Evolutionary conservation across 2,797 vertebrate species (phyloP).

Genomic region (Coreius guichenoti): DNA sequence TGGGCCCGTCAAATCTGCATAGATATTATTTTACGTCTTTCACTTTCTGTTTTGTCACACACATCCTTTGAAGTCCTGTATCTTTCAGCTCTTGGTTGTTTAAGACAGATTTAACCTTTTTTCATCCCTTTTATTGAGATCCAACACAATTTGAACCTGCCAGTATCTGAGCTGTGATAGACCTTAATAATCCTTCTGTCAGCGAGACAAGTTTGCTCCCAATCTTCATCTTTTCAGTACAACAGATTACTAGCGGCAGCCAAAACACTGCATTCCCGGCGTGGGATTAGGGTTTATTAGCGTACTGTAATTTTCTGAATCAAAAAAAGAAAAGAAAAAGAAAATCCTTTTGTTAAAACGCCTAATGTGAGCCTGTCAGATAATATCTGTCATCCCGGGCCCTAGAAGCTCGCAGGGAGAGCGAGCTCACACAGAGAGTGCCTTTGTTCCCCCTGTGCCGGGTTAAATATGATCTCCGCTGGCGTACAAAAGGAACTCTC

Average conservation of each 20-base stretch:
- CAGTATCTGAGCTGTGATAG: conserved; percentile 40
- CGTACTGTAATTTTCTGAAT: conserved; percentile 61
- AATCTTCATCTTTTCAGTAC: conserved; percentile 56
- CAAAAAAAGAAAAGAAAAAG: conserved; percentile 48
- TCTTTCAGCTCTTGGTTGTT: conserved; percentile 40
- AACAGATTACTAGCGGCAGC: conserved; percentile 56
- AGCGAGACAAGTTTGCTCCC: conserved; percentile 61
- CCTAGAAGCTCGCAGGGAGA: conserved; percentile 24
- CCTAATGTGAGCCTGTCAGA: conserved; percentile 70
- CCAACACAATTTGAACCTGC: conserved; percentile 43
- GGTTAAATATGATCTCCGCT: conserved; percentile 64
- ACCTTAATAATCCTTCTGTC: conserved; percentile 59
- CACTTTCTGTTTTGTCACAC: conserved; percentile 25
- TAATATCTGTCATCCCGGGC: conserved; percentile 65
- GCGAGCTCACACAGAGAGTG: conserved; percentile 60
- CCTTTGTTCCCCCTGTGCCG: conserved; percentile 69
- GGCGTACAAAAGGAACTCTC: conserved; percentile 55
- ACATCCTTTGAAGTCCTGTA: conserved; percentile 33
- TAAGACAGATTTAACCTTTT: conserved; percentile 37
- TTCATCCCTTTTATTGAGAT: conserved; percentile 35
- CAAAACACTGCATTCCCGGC: conserved; percentile 65
- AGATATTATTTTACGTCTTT: background rate
- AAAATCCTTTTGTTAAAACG: conserved; percentile 67
- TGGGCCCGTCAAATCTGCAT: background rate
- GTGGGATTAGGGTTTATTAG: conserved; percentile 70